These are phyloP conservation scores for Graphium colonna DNA, from an alignment of 2,888 invertebrate genomes.

Conservation along the genomic window DNA sequence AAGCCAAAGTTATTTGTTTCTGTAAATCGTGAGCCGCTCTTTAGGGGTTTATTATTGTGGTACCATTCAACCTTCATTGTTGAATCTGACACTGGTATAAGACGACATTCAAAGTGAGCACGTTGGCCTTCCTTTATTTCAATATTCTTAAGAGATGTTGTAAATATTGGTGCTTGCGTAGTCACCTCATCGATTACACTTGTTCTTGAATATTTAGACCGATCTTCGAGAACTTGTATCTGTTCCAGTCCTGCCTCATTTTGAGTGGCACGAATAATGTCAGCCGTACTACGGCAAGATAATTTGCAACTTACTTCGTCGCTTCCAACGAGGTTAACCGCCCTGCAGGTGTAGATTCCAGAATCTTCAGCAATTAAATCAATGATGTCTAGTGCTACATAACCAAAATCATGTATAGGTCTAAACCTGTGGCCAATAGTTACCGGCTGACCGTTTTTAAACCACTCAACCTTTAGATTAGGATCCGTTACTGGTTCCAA, in stretches of 20 bases:
- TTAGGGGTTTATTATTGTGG: constrained; percentile 93
- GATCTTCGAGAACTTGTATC: constrained; percentile 93
- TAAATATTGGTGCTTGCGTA: constrained; percentile 95
- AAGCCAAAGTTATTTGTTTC: constrained; percentile 98
- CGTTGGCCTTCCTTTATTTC: constrained; percentile 96
- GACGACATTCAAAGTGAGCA: constrained; percentile 95
- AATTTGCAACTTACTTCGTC: constrained; percentile 90
- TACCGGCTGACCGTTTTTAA: constrained; percentile 95
- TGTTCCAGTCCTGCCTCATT: constrained; percentile 93
- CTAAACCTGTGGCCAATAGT: constrained; percentile 96
- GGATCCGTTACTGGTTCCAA: constrained; percentile 98
- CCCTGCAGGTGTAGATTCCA: constrained; percentile 95
- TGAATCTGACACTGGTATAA: constrained; percentile 96
- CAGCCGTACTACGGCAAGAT: constrained; percentile 86
- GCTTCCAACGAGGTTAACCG: constrained; percentile 93
- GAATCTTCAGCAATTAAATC: constrained; percentile 98
- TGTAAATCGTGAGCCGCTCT: constrained; percentile 96
- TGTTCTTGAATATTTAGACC: constrained; percentile 86
- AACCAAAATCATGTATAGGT: constrained; percentile 98
- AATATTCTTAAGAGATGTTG: constrained; percentile 93
- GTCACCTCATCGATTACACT: constrained; percentile 90
- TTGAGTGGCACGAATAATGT: constrained; percentile 91
- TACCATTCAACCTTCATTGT: constrained; percentile 98
- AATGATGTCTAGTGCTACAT: constrained; percentile 97
- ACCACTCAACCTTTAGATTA: constrained; percentile 98